Percentiles rank a stretch among this genome's conserved stretches.
Conservation (phyloP, 2,888 invertebrate genomes). For the Zhengitettix transpicula region DNA sequence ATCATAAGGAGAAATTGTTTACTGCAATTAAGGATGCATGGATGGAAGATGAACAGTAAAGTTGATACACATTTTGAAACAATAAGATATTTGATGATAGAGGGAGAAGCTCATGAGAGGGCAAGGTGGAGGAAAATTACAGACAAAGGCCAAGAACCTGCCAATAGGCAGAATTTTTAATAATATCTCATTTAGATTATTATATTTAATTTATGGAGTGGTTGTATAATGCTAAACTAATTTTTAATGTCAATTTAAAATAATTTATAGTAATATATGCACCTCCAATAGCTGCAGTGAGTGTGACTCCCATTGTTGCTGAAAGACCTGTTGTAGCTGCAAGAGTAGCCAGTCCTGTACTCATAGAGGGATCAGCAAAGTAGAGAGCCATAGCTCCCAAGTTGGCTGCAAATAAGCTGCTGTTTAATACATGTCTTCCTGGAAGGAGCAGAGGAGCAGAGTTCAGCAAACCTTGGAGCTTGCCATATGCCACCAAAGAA, state of each 20-base stretch:
- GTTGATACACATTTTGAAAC: background rate
- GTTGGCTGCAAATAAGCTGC: slow-evolving; percentile 47
- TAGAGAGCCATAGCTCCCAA: slow-evolving; percentile 56
- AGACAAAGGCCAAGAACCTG: too few relatives aligned
- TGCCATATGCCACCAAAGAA: slow-evolving; percentile 76
- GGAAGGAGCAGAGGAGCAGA: slow-evolving; percentile 71
- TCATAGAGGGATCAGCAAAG: slow-evolving; percentile 41
- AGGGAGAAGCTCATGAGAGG: too few relatives aligned
- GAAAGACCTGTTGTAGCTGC: slow-evolving; percentile 61
- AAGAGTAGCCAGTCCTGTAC: slow-evolving; percentile 53
- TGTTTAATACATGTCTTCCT: slow-evolving; percentile 64
- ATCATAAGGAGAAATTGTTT: too few relatives aligned
- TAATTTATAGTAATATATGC: slow-evolving; percentile 4
- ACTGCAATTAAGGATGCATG: background rate
- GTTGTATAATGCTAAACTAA: background rate
- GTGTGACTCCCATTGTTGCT: slow-evolving; percentile 67
- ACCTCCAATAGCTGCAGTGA: slow-evolving; percentile 83
- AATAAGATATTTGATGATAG: too few relatives aligned
- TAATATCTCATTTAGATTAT: background rate
- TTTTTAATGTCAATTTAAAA: background rate
- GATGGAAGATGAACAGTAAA: background rate
- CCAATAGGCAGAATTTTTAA: background rate
- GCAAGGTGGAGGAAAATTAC: too few relatives aligned
- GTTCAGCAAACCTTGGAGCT: slow-evolving; percentile 64
- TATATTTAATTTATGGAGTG: background rate